Conservation (phyloP, 2,113 vertebrate genomes). For the Marmota monax region DNA sequence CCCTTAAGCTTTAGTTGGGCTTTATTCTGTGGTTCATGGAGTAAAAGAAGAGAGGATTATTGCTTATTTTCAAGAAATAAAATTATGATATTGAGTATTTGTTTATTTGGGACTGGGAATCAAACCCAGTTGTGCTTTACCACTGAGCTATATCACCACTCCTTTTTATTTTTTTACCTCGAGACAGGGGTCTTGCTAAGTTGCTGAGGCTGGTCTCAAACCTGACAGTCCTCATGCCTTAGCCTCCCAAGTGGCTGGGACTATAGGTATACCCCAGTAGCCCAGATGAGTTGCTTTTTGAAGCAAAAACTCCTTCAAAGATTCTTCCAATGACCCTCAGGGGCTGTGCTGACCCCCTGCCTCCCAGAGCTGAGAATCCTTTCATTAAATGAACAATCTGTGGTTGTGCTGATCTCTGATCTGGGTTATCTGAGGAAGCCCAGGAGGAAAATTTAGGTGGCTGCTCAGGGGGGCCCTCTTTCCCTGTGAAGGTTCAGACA, state of each 20-base stretch:
- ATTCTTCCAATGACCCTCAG: background rate
- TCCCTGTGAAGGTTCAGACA: background rate
- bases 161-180: no score
- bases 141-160: background rate
- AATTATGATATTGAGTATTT: background rate
- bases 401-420: background rate
- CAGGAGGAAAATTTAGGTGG: background rate
- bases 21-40: background rate
- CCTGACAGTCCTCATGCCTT: no score
- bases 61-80: slow-evolving; percentile 35
- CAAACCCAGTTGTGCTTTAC: background rate
- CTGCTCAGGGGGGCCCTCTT: background rate
- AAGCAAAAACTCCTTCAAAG: background rate
- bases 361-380: background rate
- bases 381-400: background rate
- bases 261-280: no score
- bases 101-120: background rate
- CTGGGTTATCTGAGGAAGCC: background rate
- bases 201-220: no score
- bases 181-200: no score
- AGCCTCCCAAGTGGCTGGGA: no score
- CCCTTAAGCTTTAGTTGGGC: background rate
- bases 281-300: background rate
- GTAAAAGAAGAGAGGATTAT: background rate
- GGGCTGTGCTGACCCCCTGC: background rate